Evolutionary conservation across 2,113 vertebrate genomes (phyloP), one percentile per base, ranked within the genome.

Genomic region (Poeciliopsis turrubarensis): DNA sequence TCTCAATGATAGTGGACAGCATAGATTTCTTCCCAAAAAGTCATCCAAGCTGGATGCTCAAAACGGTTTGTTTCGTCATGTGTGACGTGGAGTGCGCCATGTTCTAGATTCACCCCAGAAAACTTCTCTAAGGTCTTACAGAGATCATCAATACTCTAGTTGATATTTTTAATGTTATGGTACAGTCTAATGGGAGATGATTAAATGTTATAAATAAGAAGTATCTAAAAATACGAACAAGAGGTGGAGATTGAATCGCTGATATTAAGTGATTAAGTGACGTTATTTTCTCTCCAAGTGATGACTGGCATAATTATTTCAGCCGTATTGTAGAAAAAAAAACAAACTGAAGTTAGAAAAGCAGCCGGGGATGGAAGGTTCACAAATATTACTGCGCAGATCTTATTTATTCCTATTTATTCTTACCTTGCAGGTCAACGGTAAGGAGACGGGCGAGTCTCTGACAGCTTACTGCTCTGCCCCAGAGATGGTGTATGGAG

Each of bases 401-500:
- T 37, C 34, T n/a, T 12, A 12, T 65, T n/a, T 25, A 7, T 34
- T 68, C 25, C 2, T 12, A 12, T 65, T n/a, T 25, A 14, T 34
- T 68, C 26, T 75, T 25, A 12, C 77, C 63, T 77, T 29, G 29
- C 93, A 99, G 98, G 89, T 97, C 68, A 92, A 95, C 29, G 97
- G 95, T 19, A 84, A 92, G 70, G 91, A 94, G 84, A 95, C 94
- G 0, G 96, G 94, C 80, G 97, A 99, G 79, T 95, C 85, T 64
- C 78, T 99, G 80, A 86, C 94, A 0, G 97, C 96, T 51, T 99
- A 98, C 90, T 93, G 96, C n/a, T 93, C 89, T 75, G 95, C 93
- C 0, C 98, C 97, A 2, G 98, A 99, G 92, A 95, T 91, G 7
- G 88, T 99, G 78, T 97, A 95, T 8, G 98, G 98, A 57, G 92